Percentiles rank a stretch among this genome's conserved stretches.
Conservation (phyloP, 1,140 invertebrate species). For the Heliconius himera region DNA sequence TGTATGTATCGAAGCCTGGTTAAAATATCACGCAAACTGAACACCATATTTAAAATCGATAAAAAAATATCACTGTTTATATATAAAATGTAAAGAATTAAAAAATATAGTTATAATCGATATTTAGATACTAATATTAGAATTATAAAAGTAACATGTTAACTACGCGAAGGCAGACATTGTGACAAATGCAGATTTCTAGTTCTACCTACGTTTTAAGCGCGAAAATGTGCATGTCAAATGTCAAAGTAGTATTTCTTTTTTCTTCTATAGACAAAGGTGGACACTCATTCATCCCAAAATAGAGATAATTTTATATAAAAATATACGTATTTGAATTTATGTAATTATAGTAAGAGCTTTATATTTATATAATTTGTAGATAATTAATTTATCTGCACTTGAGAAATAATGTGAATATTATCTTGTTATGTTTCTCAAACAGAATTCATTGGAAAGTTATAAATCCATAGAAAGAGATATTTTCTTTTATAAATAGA, state of each 20-base stretch:
- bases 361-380: too few species aligned
- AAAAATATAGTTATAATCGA: neutral
- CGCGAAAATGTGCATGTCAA: neutral
- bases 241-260: neutral
- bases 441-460: too few species aligned
- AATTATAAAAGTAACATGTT: neutral
- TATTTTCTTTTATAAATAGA: too few species aligned
- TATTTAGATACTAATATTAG: conserved; percentile 4
- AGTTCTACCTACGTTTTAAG: conserved; percentile 17
- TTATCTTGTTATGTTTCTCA: too few species aligned
- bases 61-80: neutral
- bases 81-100: neutral
- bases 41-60: conserved; percentile 36
- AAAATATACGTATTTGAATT: neutral
- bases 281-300: neutral
- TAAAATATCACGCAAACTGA: conserved; percentile 66
- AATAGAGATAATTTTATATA: neutral
- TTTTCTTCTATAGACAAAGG: neutral
- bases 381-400: too few species aligned
- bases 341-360: too few species aligned
- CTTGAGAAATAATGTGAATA: too few species aligned
- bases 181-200: conserved; percentile 13
- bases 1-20: conserved; percentile 59
- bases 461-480: too few species aligned
- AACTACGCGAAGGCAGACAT: conserved; percentile 4